A percentile compares a stretch with the other conserved stretches of the same genome.
phyloP scores from a whole-genome alignment of 2,888 invertebrate genomes.

The Melitaea athalia region DNA sequence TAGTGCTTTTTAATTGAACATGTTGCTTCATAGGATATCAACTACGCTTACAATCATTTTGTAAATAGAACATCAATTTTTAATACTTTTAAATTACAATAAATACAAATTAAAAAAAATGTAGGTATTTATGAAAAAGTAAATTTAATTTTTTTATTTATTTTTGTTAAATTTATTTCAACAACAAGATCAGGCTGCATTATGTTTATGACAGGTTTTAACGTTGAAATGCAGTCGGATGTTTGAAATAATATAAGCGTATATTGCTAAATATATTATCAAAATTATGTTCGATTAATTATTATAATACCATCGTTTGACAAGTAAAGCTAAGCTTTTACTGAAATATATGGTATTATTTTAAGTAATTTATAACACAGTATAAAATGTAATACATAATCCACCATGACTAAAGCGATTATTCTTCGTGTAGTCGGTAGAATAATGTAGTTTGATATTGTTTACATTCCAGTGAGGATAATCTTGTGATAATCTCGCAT shows the following conservation, averaged over 20 bases:
- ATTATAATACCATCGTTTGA: neutral
- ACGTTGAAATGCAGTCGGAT: slow-evolving; percentile 22
- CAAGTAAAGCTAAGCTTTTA: neutral
- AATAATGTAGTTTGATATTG: slow-evolving; percentile 9
- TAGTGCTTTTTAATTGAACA: slow-evolving; percentile 8
- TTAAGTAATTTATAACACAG: neutral
- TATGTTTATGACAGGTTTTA: slow-evolving; percentile 19
- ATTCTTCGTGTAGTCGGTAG: neutral
- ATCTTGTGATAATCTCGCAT: slow-evolving; percentile 30
- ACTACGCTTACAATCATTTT: neutral
- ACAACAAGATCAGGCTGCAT: neutral
- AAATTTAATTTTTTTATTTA: neutral
- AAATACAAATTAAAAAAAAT: neutral
- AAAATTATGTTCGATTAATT: neutral
- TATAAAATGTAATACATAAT: neutral
- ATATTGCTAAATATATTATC: neutral
- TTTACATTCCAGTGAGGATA: slow-evolving; percentile 26
- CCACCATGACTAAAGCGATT: neutral
- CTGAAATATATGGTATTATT: neutral
- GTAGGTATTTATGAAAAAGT: neutral
- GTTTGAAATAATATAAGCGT: slow-evolving; percentile 7
- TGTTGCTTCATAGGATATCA: slow-evolving; percentile 16
- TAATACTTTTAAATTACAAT: neutral
- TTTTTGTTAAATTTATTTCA: neutral
- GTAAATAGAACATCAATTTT: neutral